Conservation (phyloP, 2,797 vertebrate genomes). For the Oophaga sylvatica region DNA sequence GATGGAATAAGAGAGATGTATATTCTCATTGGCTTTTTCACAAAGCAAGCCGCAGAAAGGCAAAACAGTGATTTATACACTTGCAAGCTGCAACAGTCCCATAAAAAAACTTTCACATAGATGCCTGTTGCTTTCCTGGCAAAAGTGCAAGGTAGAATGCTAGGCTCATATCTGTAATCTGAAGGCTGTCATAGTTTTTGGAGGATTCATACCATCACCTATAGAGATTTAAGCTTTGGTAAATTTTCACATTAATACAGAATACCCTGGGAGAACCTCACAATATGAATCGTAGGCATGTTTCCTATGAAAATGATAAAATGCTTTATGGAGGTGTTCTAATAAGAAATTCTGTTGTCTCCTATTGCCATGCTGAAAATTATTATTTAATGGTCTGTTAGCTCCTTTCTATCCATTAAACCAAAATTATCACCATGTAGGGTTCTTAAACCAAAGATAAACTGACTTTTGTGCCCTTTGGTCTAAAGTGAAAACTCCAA, state of each 20-base stretch:
- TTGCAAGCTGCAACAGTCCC: conserved; percentile 52
- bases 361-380: neutral
- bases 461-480: no score
- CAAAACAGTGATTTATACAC: conserved; percentile 65
- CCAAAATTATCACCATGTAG: no score
- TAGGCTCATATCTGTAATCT: conserved; percentile 40
- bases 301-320: conserved; percentile 8
- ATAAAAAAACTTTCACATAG: conserved; percentile 62
- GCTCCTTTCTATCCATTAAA: no score
- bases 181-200: conserved; percentile 29
- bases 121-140: conserved; percentile 61
- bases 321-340: neutral
- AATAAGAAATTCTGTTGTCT: neutral
- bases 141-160: conserved; percentile 55
- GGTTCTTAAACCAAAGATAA: no score
- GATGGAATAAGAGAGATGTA: conserved; percentile 60
- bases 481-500: no score
- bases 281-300: neutral
- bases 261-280: neutral
- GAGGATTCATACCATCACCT: conserved; percentile 32
- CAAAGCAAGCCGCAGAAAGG: conserved; percentile 58
- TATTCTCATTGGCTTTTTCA: conserved; percentile 61
- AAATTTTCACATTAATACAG: conserved; percentile 17
- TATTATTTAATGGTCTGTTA: neutral
- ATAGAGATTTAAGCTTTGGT: conserved; percentile 22